Evolutionary conservation across 2,113 vertebrate genomes (phyloP), one percentile per base, ranked within the genome.

Genomic region (Pandion haliaetus): DNA sequence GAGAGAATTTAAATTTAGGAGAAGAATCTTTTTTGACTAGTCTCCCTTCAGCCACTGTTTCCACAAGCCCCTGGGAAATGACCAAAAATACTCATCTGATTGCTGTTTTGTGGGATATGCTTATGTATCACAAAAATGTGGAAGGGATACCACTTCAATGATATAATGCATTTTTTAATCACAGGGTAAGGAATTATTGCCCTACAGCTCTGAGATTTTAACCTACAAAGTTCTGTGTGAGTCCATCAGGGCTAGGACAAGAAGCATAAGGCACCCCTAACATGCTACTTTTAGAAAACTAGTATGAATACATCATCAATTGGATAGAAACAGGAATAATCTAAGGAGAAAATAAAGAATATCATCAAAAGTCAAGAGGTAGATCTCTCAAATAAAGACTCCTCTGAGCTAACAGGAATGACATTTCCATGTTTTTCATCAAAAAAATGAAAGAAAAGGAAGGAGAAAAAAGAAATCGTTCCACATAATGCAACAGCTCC

Each of bases 401-500:
- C 10, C 47, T 76, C 40, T 67, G 52, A 86, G 25, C 21, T 85
- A 61, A 76, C 17, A 29, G 69, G 34, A 89, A 65, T 54, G 57
- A 86, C 19, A 58, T 70, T 77, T 77, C 34, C 76, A 59, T 87
- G 73, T 62, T 97, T 96, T 62, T 72, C 61, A 91, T 80, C 21
- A 87, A 96, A 81, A 73, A 23, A 59, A 54, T 1, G 45, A 83
- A 95, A 94, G 88, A 77, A 36, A 78, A 72, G 72, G 62, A 63
- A 59, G 47, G 31, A 61, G 40, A 29, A 34, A 47, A 58, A 69
- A 89, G 54, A 50, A 88, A 74, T 52, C 0, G 12, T 96, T 91
- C 69, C 92, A 88, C 88, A 94, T 93, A 97, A 96, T 54, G 90
- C 80, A 95, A 71, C 91, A 96, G 83, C 80, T 96, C 76, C 69